A percentile compares a stretch with the other conserved stretches of the same genome.
Conservation (phyloP, 2,797 vertebrate genomes). For the Buphagus erythrorhynchus region DNA sequence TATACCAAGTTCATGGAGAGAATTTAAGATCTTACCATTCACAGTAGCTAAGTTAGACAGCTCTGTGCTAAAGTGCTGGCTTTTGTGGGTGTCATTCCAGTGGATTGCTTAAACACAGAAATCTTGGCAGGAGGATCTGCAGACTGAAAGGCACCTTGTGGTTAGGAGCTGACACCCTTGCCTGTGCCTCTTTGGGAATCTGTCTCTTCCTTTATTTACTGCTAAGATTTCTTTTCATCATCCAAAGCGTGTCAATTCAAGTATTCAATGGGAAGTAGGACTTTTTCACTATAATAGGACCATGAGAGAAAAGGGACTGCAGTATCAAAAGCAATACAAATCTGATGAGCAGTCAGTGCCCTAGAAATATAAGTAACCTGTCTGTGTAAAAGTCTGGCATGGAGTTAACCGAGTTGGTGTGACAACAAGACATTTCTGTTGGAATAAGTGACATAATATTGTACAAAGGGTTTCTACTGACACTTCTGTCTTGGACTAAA, state of each 20-base stretch:
- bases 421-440: background rate
- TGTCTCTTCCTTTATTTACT: conserved; percentile 21
- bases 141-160: conserved; percentile 37
- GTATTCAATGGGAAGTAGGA: background rate
- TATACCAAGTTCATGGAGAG: background rate
- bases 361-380: background rate
- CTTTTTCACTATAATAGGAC: background rate
- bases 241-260: background rate
- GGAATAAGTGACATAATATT: background rate
- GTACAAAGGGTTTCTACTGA: background rate
- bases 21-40: background rate
- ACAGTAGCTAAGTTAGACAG: background rate
- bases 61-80: background rate
- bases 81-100: conserved; percentile 45
- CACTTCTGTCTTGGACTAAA: background rate
- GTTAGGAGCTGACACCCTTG: background rate
- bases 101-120: conserved; percentile 16
- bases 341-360: background rate
- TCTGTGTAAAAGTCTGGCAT: background rate
- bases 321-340: background rate
- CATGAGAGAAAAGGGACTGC: background rate
- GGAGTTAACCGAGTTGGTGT: background rate
- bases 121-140: conserved; percentile 23
- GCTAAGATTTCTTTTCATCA: background rate
- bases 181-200: background rate